A percentile compares a stretch with the other conserved stretches of the same genome.
phyloP scores from a whole-genome alignment of 2,113 vertebrate species.

The Hepsetus odoe region DNA sequence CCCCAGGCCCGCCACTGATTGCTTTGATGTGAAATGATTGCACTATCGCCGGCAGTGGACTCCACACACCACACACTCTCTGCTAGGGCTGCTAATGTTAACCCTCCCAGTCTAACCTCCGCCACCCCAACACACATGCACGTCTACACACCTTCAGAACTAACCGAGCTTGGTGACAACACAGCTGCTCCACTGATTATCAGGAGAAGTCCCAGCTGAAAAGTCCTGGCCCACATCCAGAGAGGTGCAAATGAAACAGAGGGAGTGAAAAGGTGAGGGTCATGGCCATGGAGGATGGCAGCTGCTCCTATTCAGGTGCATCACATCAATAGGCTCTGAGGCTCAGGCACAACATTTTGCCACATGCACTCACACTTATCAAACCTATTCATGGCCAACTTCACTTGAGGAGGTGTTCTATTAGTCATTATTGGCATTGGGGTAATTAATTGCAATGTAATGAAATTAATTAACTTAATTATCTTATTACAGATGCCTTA shows the following conservation, averaged over 20 bases:
- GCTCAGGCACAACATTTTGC: slow-evolving; percentile 3
- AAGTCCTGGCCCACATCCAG: slow-evolving; percentile 47
- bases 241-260: slow-evolving; percentile 75
- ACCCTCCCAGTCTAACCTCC: slow-evolving; percentile 14
- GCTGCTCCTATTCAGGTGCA: slow-evolving; percentile 15
- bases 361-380: slow-evolving; percentile 15
- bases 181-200: slow-evolving; percentile 63
- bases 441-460: no score
- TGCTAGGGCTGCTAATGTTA: slow-evolving; percentile 45
- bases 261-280: slow-evolving; percentile 43
- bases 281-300: slow-evolving; percentile 20
- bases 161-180: slow-evolving; percentile 56
- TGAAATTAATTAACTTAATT: no score
- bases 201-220: slow-evolving; percentile 55
- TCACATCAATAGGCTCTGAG: background rate
- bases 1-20: slow-evolving; percentile 69
- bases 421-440: background rate
- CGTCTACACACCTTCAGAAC: slow-evolving; percentile 28
- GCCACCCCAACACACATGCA: slow-evolving; percentile 8
- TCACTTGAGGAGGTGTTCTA: background rate
- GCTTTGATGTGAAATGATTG: slow-evolving; percentile 76
- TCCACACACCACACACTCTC: slow-evolving; percentile 43
- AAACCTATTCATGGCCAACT: background rate
- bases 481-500: no score
- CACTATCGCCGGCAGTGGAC: slow-evolving; percentile 59